Evolutionary conservation across 2,888 invertebrate genomes (phyloP).

Genomic region (Prosopocoilus inquinatus): DNA sequence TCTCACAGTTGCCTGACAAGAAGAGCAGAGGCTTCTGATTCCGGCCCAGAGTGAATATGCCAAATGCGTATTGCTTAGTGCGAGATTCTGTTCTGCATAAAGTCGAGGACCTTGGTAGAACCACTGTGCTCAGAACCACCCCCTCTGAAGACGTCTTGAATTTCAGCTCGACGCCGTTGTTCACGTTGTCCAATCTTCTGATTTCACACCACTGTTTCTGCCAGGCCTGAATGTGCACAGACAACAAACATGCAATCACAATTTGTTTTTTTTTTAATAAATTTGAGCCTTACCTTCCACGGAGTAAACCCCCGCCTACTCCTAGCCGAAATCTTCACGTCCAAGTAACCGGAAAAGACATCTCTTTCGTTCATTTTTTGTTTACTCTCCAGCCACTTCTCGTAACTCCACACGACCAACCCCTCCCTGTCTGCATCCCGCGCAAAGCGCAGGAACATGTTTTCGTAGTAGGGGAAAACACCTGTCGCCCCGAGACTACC

Average conservation of each 20-base stretch:
- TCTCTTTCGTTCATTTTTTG: slow-evolving; percentile 31
- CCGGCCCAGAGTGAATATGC: slow-evolving; percentile 60
- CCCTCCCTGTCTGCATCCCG: slow-evolving; percentile 20
- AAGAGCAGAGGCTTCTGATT: slow-evolving; percentile 63
- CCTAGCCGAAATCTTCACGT: slow-evolving; percentile 63
- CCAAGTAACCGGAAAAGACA: slow-evolving; percentile 59
- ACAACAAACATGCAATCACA: not conserved
- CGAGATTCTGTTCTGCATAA: slow-evolving; percentile 65
- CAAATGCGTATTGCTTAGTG: slow-evolving; percentile 68
- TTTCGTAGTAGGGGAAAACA: slow-evolving; percentile 16
- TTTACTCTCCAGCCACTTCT: not conserved
- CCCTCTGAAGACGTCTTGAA: slow-evolving; percentile 54
- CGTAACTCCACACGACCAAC: slow-evolving; percentile 5
- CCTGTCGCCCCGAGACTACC: slow-evolving; percentile 15
- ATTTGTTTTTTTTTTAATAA: slow-evolving; percentile 1
- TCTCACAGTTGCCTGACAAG: slow-evolving; percentile 62
- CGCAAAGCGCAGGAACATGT: slow-evolving; percentile 11
- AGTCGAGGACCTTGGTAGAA: slow-evolving; percentile 59
- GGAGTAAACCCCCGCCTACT: slow-evolving; percentile 61
- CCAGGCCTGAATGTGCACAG: slow-evolving; percentile 55
- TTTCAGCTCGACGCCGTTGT: slow-evolving; percentile 56
- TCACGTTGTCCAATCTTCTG: slow-evolving; percentile 56
- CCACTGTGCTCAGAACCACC: slow-evolving; percentile 49
- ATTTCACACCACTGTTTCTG: slow-evolving; percentile 66
- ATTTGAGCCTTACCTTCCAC: slow-evolving; percentile 57